These are phyloP conservation scores for Tupaia tana DNA, from an alignment of 2,113 vertebrate genomes.

Conservation along the genomic window DNA sequence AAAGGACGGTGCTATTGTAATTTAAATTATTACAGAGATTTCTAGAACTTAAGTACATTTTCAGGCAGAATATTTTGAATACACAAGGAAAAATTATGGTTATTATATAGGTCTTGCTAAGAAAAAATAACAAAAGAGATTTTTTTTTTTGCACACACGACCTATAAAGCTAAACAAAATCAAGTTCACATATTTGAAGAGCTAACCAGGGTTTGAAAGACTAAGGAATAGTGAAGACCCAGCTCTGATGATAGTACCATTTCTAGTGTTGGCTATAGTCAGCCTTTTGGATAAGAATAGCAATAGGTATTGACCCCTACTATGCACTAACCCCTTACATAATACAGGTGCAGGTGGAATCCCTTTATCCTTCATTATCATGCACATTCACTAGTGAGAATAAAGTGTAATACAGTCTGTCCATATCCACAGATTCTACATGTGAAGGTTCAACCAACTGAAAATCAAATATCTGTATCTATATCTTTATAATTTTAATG, in stretches of 20 bases:
- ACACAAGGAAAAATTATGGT: slow-evolving; percentile 62
- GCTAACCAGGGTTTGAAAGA: background rate
- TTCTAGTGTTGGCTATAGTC: accelerated
- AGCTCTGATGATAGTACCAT: accelerated
- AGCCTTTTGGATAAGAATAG: accelerated
- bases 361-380: background rate
- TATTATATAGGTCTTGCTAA: slow-evolving; percentile 47
- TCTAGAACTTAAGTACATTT: slow-evolving; percentile 64
- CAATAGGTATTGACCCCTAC: accelerated
- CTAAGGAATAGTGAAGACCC: background rate
- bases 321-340: background rate
- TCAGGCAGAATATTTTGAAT: slow-evolving; percentile 70
- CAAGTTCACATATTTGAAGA: slow-evolving; percentile 23
- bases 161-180: slow-evolving; percentile 46
- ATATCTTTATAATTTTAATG: too few relatives aligned
- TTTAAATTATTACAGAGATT: slow-evolving; percentile 73
- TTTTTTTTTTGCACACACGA: slow-evolving; percentile 9
- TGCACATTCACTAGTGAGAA: accelerated
- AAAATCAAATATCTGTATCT: too few relatives aligned
- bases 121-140: slow-evolving; percentile 3
- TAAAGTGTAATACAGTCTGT: accelerated
- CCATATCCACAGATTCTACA: too few relatives aligned
- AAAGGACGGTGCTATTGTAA: slow-evolving; percentile 64
- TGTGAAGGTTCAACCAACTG: too few relatives aligned
- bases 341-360: accelerated